Base-by-base conservation (phyloP, 2,113 vertebrate species). In the Saguinus imperator region DNA sequence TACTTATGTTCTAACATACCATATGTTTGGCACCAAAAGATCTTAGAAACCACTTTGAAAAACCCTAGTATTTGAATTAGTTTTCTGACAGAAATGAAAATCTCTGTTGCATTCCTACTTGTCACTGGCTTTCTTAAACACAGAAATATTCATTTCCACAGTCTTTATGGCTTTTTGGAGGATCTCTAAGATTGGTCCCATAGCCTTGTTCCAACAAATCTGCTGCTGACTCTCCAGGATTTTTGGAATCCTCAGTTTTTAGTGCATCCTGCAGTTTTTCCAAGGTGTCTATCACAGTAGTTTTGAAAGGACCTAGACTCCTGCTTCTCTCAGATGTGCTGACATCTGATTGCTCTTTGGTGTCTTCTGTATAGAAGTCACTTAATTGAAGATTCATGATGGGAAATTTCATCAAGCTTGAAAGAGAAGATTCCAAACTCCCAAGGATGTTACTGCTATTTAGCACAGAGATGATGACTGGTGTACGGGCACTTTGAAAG, bases 341-440 rank as follows among this genome's bases (percentile, higher is more conserved):
- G 27, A 73, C 32, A n/a, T 77, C 94, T 79, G 95, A n/a, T 61
- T 92, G 84, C 77, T 96, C 93, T 97, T 83, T 18, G 91, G 83
- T 92, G 73, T 95, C 91, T 87, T 92, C 94, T 29, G n/a, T 86
- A n/a, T 40, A 70, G 92, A 98, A 95, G 58, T 98, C 98, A 80
- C 94, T 91, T 58, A 98, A 92, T 13, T 48, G 96, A 58, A 98
- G 98, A 87, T 91, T 96, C 84, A 98, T 96, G 40, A 97, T 96
- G 43, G 97, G 97, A 12, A 73, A 97, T 79, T 40, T 87, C 70
- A 89, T 2, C 94, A 98, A 68, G 20, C 91, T 57, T 27, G 86
- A 91, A 96, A 98, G 0, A 87, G 96, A 96, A 95, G 95, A 79
- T 21, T 98, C 97, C 23, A 98, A 23, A n/a, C 1, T 73, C 35